Evolutionary conservation across 2,888 invertebrate species (phyloP), one percentile per base, ranked within the genome.

Genomic region (Idaea aversata): DNA sequence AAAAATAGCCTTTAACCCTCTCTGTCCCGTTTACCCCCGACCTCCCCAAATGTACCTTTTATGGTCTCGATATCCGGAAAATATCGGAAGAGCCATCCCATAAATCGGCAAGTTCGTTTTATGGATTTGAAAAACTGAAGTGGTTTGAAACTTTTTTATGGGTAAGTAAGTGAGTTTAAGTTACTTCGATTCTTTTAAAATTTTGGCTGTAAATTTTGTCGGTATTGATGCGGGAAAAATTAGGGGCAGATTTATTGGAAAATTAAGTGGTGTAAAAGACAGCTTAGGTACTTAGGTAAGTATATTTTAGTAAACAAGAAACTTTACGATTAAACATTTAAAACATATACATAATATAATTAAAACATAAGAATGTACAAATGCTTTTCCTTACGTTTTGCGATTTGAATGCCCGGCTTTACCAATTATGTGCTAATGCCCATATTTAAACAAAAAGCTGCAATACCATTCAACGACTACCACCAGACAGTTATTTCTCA

Each of bases 1-100:
- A 72, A 74, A 87, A 87, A 85, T 84, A 76, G 82, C 80, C 83
- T 73, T 62, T 69, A 69, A 72, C 68, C 70, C 70, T 70, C 66
- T 66, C 67, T 16, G 61, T 65, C 66, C 67, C 67, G 57, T 65
- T 71, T 70, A 70, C 70, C 25, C 13, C 59, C 59, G 34, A 59
- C 70, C 70, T 63, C 63, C 47, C 63, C 62, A 72, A 70, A 72
- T 70, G 70, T 70, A 70, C 70, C 69, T 72, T 72, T 72, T 72
- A 70, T 67, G 64, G 70, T 62, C 59, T 61, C 64, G 66, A 70
- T 67, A 67, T 70, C 70, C 67, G 70, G 66, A 70, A 70, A 70
- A 67, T 25, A 70, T 62, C 15, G 64, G 65, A 70, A 67, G 58
- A 62, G 65, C 66, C 59, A 70, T 63, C 67, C 68, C 65, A 70